Percentiles rank a stretch among this genome's conserved stretches.
Conservation (phyloP, 2,888 invertebrate genomes). For the Podabrus alpinus region DNA sequence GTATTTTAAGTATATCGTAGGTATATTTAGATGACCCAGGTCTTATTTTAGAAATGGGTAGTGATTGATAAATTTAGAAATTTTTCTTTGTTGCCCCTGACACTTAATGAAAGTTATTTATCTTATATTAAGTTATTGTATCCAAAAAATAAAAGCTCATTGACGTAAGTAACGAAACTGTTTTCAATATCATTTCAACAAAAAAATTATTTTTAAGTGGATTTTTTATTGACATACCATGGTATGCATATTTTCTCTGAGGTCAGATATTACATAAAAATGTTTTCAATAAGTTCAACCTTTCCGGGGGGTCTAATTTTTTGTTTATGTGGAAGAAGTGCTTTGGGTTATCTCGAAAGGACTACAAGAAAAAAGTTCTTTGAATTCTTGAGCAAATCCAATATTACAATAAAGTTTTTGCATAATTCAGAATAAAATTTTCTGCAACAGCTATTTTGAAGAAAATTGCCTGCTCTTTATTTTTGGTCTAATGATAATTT, state of each 20-base stretch:
- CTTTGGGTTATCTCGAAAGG: no score
- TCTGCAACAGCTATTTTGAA: no score
- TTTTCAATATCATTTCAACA: not conserved
- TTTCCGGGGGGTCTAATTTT: not conserved
- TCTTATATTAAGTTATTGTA: constrained; percentile 3
- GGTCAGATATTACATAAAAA: not conserved
- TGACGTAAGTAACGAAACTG: constrained; percentile 1
- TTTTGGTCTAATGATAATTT: no score
- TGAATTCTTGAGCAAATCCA: no score
- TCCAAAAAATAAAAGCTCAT: not conserved
- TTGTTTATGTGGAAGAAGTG: no score
- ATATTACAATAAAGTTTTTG: no score
- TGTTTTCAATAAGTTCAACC: not conserved
- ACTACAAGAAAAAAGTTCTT: no score
- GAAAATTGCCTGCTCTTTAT: no score
- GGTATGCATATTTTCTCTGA: not conserved
- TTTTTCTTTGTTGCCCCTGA: constrained; percentile 8
- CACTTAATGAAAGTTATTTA: constrained; percentile 4
- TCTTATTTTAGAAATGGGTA: constrained; percentile 11
- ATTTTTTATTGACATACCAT: not conserved
- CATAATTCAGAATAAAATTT: no score
- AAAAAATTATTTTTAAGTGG: not conserved
- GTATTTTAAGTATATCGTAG: constrained; percentile 15
- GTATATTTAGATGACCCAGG: constrained; percentile 19
- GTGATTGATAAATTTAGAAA: constrained; percentile 13